Percentiles rank a stretch among this genome's conserved stretches.
phyloP scores from a whole-genome alignment of 2,113 vertebrate genomes.

The Phoxinus phoxinus region DNA sequence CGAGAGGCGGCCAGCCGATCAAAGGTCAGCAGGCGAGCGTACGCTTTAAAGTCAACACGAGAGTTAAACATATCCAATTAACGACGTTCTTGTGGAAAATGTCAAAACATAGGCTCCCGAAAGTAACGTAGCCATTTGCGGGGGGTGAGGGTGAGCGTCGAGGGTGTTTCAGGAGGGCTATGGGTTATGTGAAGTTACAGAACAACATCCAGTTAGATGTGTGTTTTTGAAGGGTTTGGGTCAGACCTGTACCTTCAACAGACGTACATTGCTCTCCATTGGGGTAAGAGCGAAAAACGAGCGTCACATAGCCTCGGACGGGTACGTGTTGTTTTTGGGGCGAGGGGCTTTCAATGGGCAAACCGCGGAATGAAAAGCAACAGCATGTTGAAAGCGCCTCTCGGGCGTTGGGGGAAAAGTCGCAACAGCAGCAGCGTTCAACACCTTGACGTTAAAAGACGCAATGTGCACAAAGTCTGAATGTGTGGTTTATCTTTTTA shows the following conservation, averaged over 20 bases:
- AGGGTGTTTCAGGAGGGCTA: too few species aligned
- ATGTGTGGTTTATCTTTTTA: conserved; percentile 82
- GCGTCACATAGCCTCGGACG: not conserved
- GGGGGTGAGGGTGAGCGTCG: too few species aligned
- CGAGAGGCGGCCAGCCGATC: conserved; percentile 62
- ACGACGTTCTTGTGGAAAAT: too few species aligned
- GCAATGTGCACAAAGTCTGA: conserved; percentile 85
- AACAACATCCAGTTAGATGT: not conserved
- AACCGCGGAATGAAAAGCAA: conserved; percentile 70
- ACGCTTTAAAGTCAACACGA: too few species aligned
- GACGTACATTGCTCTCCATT: not conserved
- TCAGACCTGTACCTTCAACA: not conserved
- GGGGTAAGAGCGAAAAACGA: not conserved
- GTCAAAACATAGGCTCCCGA: too few species aligned
- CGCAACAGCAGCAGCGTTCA: conserved; percentile 71
- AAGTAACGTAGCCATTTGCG: too few species aligned
- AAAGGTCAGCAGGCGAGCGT: not conserved
- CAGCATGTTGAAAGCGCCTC: conserved; percentile 80
- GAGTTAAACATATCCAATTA: too few species aligned
- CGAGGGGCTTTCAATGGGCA: not conserved
- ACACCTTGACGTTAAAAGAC: conserved; percentile 80
- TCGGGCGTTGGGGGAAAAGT: conserved; percentile 74
- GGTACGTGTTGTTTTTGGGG: not conserved
- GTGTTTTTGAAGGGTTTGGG: not conserved
- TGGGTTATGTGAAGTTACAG: too few species aligned